Percentiles rank a stretch among this genome's conserved stretches.
Evolutionary conservation across 2,113 vertebrate species (phyloP).

Genomic region (Machaerirhynchus nigripectus): DNA sequence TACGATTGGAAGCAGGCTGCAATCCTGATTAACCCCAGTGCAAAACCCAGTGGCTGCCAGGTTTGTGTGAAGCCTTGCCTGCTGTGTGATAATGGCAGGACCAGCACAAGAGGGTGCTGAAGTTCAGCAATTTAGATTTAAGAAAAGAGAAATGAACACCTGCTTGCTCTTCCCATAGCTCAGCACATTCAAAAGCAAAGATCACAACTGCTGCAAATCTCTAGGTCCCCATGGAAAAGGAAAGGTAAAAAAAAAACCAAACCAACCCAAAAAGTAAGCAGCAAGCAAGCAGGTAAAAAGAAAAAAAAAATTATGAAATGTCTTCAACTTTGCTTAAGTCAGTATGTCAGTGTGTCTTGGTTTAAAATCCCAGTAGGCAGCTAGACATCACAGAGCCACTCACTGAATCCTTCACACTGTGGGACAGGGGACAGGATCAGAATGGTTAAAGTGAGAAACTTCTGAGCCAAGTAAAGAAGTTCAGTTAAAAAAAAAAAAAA

Average conservation of each 20-base stretch:
- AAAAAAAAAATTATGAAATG: not conserved
- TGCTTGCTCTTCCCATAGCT: not conserved
- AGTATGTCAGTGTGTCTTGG: not conserved
- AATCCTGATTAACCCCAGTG: not conserved
- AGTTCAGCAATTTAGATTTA: not conserved
- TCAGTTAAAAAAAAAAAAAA: not conserved
- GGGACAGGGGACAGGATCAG: not conserved
- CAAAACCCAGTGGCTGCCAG: fast-evolving
- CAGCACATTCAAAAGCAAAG: not conserved
- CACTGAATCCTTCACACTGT: not conserved
- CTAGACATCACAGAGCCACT: not conserved
- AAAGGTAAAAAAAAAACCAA: not conserved
- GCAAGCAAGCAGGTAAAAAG: not conserved
- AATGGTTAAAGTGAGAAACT: not conserved
- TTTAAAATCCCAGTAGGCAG: not conserved
- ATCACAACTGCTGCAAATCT: not conserved
- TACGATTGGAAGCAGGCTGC: not conserved
- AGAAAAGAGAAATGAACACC: not conserved
- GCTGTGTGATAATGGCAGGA: not conserved
- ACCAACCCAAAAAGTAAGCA: not conserved
- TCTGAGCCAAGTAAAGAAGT: not conserved
- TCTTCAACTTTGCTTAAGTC: not conserved
- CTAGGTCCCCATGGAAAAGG: not conserved
- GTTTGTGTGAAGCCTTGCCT: not conserved
- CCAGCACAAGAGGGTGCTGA: constrained; percentile 1